Conservation (phyloP, 1,140 invertebrate species). For the Goniozus legneri region DNA sequence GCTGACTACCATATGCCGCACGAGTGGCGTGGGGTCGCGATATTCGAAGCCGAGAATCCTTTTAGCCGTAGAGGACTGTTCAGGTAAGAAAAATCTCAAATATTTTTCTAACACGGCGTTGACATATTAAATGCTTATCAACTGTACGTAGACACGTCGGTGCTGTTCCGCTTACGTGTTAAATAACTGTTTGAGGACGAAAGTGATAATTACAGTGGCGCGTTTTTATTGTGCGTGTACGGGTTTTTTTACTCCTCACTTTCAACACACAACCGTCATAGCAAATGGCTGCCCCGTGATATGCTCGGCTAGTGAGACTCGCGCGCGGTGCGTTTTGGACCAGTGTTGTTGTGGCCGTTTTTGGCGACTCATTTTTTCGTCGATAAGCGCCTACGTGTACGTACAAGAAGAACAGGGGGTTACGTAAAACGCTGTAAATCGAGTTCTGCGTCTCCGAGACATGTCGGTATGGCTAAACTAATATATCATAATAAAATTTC, state of each 20-base stretch:
- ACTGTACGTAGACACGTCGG: not conserved
- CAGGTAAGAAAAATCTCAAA: slow-evolving; percentile 61
- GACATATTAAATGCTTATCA: slow-evolving; percentile 44
- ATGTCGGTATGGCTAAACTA: too few relatives aligned
- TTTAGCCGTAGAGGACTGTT: slow-evolving; percentile 56
- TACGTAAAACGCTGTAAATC: too few relatives aligned
- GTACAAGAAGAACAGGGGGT: too few relatives aligned
- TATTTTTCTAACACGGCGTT: slow-evolving; percentile 51
- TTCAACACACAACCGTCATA: slow-evolving; percentile 42
- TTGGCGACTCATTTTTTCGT: too few relatives aligned
- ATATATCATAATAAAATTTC: too few relatives aligned
- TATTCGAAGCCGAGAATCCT: slow-evolving; percentile 61
- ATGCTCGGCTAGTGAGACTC: slow-evolving; percentile 17
- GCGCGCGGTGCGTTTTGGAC: too few relatives aligned
- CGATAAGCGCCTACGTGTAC: too few relatives aligned
- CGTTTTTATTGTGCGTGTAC: slow-evolving; percentile 28
- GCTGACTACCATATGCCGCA: slow-evolving; percentile 56
- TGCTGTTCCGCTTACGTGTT: not conserved
- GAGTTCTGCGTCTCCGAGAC: too few relatives aligned
- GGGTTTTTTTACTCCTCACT: slow-evolving; percentile 45
- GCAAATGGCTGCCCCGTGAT: slow-evolving; percentile 50
- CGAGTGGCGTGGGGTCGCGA: slow-evolving; percentile 62
- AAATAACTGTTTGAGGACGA: not conserved
- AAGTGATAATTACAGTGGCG: slow-evolving; percentile 30
- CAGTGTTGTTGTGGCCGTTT: too few relatives aligned